A percentile compares a stretch with the other conserved stretches of the same genome.
These are phyloP conservation scores for Platygyra sinensis DNA, from an alignment of 64 coral and sea anemone genomes.

Conservation along the genomic window DNA sequence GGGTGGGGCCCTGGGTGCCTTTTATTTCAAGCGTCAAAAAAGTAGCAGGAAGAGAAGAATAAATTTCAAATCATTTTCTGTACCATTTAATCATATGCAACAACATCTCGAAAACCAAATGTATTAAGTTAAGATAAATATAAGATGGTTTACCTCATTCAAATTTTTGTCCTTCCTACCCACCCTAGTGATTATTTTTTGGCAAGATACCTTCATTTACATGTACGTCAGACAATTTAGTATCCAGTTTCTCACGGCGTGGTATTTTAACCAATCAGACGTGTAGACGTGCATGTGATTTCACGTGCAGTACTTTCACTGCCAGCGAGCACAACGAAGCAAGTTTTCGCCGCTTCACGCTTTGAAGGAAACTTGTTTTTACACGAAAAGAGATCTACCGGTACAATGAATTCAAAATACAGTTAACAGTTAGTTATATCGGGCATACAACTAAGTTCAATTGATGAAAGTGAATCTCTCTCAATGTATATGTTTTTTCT, in stretches of 20 bases:
- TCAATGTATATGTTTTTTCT: no score
- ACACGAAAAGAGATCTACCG: neutral
- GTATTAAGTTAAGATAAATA: neutral
- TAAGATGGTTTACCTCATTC: neutral
- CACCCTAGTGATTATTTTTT: neutral
- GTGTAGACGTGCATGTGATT: constrained; percentile 38
- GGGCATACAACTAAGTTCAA: neutral
- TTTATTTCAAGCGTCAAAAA: neutral
- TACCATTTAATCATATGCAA: neutral
- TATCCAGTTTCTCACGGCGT: neutral
- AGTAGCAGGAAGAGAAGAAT: neutral
- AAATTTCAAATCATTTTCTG: neutral
- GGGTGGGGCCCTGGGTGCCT: neutral
- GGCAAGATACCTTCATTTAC: neutral
- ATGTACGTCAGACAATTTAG: neutral
- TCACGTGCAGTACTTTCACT: constrained; percentile 56
- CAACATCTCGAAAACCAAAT: neutral
- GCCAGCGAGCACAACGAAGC: neutral
- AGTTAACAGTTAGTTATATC: no score
- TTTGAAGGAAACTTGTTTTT: neutral
- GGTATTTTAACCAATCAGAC: constrained; percentile 23
- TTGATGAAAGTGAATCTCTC: no score
- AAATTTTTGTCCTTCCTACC: neutral
- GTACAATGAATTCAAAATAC: neutral
- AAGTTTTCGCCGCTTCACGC: neutral